These are phyloP conservation scores for Caenorhabditis remanei DNA, from an alignment of 1,140 invertebrate species.

Conservation along the genomic window DNA sequence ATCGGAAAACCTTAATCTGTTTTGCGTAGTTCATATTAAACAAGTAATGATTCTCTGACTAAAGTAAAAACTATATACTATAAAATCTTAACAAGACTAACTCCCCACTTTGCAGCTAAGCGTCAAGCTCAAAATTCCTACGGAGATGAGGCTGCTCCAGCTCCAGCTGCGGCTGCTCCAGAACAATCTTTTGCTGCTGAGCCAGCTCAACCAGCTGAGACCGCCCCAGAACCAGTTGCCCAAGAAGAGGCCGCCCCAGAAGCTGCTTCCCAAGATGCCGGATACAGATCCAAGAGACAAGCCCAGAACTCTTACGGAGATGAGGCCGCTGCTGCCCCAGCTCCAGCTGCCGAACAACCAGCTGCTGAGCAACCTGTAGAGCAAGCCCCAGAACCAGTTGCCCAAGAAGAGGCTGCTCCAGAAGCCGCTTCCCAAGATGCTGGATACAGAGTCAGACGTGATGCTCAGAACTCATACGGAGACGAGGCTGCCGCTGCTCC, in stretches of 20 bases:
- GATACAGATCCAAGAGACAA: conserved; percentile 55
- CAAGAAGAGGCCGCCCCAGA: not conserved
- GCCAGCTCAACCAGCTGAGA: conserved; percentile 30
- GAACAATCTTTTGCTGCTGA: conserved; percentile 8
- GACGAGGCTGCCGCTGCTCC: conserved; percentile 56
- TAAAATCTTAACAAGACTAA: no score
- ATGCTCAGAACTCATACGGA: conserved; percentile 60
- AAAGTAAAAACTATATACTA: no score
- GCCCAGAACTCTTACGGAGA: conserved; percentile 64
- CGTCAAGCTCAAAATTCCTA: conserved; percentile 56
- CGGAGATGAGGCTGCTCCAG: conserved; percentile 57
- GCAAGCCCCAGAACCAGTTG: conserved; percentile 45
- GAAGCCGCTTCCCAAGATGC: conserved; percentile 55
- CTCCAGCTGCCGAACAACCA: conserved; percentile 21
- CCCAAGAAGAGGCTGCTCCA: conserved; percentile 44
- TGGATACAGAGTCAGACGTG: conserved; percentile 56
- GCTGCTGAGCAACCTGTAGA: conserved; percentile 6
- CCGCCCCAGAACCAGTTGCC: not conserved
- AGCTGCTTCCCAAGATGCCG: conserved; percentile 57
- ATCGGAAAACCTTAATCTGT: no score
- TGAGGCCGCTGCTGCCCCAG: conserved; percentile 55
- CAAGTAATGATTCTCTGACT: no score
- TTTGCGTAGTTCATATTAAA: no score
- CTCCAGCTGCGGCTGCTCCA: conserved; percentile 54
- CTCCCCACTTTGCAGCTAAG: not conserved